Evolutionary conservation across 2,888 invertebrate genomes (phyloP).

Genomic region (Digitonthophagus gazella): DNA sequence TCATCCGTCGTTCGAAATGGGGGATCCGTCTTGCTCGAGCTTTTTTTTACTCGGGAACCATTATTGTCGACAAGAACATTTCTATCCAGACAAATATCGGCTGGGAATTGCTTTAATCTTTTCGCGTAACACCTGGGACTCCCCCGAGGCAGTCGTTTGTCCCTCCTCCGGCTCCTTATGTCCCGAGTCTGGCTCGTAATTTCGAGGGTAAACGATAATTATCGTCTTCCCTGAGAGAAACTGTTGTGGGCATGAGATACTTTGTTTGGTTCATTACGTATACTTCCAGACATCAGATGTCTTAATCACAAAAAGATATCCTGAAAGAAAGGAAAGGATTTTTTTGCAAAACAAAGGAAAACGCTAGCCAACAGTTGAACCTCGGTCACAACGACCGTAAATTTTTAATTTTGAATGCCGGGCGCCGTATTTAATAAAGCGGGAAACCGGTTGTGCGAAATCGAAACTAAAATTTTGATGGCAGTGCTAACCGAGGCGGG

Average conservation of each 20-base stretch:
- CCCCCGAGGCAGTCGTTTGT: conserved; percentile 12
- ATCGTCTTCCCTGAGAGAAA: not conserved
- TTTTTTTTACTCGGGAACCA: conserved; percentile 34
- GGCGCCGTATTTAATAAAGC: conserved; percentile 9
- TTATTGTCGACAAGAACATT: conserved; percentile 37
- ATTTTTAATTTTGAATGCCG: too few species aligned
- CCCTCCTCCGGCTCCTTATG: conserved; percentile 1
- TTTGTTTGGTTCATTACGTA: not conserved
- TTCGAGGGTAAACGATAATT: conserved; percentile 22
- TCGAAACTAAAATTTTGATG: conserved; percentile 16
- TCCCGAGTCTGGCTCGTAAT: conserved; percentile 24
- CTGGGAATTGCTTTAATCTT: conserved; percentile 43
- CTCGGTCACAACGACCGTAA: too few species aligned
- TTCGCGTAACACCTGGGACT: conserved; percentile 41
- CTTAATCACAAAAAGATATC: too few species aligned
- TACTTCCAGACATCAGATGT: too few species aligned
- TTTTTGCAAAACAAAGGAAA: too few species aligned
- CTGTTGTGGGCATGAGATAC: not conserved
- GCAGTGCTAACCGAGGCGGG: not conserved
- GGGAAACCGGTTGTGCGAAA: conserved; percentile 7
- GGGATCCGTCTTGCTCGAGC: not conserved
- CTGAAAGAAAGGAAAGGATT: too few species aligned
- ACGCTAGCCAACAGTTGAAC: too few species aligned
- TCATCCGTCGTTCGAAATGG: not conserved
- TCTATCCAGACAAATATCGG: conserved; percentile 42